phyloP scores from a whole-genome alignment of 2,888 invertebrate genomes.

The Lacanobia wlatinum region DNA sequence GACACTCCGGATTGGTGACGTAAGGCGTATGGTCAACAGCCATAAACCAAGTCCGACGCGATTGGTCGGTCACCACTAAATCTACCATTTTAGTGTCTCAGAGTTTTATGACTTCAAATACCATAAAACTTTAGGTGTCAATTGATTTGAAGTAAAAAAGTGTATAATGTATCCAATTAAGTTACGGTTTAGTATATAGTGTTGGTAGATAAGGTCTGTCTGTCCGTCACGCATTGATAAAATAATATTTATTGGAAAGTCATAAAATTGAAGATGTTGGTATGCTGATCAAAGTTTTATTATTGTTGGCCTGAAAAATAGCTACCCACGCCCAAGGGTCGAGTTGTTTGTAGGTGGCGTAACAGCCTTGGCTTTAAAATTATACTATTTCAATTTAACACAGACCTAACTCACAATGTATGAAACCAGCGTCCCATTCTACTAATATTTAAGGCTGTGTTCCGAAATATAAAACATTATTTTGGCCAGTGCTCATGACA shows the following conservation, averaged over 20 bases:
- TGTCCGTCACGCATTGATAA: conserved; percentile 44
- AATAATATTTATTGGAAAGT: conserved; percentile 35
- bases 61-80: conserved; percentile 84
- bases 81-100: conserved; percentile 80
- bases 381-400: neutral
- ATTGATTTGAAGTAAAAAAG: conserved; percentile 76
- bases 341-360: neutral
- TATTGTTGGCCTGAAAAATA: conserved; percentile 20
- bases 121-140: conserved; percentile 87
- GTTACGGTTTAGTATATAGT: conserved; percentile 60
- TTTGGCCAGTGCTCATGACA: no score
- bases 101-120: conserved; percentile 75
- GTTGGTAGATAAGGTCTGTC: conserved; percentile 45
- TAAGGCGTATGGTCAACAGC: conserved; percentile 73
- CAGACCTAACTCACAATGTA: neutral
- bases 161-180: conserved; percentile 68
- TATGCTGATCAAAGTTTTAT: conserved; percentile 13
- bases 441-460: no score
- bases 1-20: conserved; percentile 84
- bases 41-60: conserved; percentile 81
- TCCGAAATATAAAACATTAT: no score
- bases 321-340: neutral
- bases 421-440: no score
- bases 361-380: neutral
- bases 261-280: conserved; percentile 19